phyloP scores from a whole-genome alignment of 2,888 invertebrate species.

The Drosophila limbata region DNA sequence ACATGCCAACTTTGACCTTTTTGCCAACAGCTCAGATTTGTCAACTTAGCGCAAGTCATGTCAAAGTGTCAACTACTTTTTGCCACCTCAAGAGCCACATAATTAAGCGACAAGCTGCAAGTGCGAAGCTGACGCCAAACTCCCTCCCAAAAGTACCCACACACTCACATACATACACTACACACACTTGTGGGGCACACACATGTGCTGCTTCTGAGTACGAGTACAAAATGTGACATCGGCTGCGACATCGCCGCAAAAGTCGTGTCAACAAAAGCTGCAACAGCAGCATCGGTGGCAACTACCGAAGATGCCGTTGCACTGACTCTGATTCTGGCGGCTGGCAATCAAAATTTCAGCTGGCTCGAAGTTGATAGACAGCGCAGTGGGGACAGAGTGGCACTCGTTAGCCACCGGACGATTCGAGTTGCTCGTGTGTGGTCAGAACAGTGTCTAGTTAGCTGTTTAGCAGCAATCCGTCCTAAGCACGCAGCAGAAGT shows the following conservation, averaged over 20 bases:
- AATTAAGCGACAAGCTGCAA: constrained; percentile 72
- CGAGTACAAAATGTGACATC: constrained; percentile 72
- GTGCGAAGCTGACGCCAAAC: constrained; percentile 52
- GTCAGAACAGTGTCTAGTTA: constrained; percentile 16
- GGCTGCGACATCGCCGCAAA: constrained; percentile 73
- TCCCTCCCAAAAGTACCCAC: constrained; percentile 7
- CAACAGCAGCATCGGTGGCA: constrained; percentile 28
- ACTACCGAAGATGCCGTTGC: constrained; percentile 21
- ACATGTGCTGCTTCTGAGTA: constrained; percentile 43
- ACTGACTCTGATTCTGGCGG: constrained; percentile 34
- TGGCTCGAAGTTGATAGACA: constrained; percentile 44
- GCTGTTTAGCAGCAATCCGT: constrained; percentile 14
- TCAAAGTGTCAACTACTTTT: constrained; percentile 64
- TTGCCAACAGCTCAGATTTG: constrained; percentile 24
- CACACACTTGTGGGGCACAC: constrained; percentile 26
- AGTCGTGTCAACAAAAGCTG: constrained; percentile 73
- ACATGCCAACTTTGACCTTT: constrained; percentile 1
- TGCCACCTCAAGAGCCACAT: constrained; percentile 53
- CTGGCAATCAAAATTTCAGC: constrained; percentile 52
- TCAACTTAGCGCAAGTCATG: constrained; percentile 51
- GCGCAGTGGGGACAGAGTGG: not conserved
- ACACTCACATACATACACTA: constrained; percentile 8
- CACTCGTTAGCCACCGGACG: not conserved
- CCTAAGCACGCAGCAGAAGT: constrained; percentile 1
- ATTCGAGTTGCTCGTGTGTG: constrained; percentile 9